Evolutionary conservation across 2,113 vertebrate genomes (phyloP), one percentile per base, ranked within the genome.

Genomic region (Pelodiscus sinensis): DNA sequence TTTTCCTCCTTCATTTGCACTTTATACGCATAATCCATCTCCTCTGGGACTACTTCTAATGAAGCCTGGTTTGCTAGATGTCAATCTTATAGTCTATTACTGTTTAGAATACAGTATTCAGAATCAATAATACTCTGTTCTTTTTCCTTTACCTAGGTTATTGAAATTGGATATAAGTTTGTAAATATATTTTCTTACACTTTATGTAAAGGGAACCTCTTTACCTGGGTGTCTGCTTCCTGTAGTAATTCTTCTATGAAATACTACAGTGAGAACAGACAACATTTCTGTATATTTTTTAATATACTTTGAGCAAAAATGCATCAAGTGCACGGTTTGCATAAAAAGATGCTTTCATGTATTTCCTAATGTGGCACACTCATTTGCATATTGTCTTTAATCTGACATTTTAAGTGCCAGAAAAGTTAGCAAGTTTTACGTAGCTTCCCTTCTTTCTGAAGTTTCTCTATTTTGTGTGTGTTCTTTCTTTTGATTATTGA

Each of bases 401-500:
- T 93, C 79, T 92, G 86, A n/a, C 18, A 60, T n/a, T 92, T 90
- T 92, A 92, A 83, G 79, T 92, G 73, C 82, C 31, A 1, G 12
- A 81, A 65, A 86, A 90, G 88, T 84, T 87, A 79, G 60, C 0
- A 8, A 90, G 55, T 68, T 14, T 94, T 94, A 29, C 81, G 75
- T 78, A 68, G 51, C 81, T 93, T 91, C 52, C 54, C 35, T 25
- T 35, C 87, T 89, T 84, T 44, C 85, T 92, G 50, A 87, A 79
- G 55, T 87, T 96, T 25, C 73, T 82, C 19, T 87, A 6, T 90
- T 94, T 95, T 92, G 13, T 71, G 77, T 56, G 85, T 86, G 57
- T 93, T 92, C 83, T 92, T 92, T 86, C 83, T 94, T 96, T 94
- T 92, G 80, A 85, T 94, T 94, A 86, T 8, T 22, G 55, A 29